Evolutionary conservation across 2,797 vertebrate genomes (phyloP).

Genomic region (Zalophus californianus): DNA sequence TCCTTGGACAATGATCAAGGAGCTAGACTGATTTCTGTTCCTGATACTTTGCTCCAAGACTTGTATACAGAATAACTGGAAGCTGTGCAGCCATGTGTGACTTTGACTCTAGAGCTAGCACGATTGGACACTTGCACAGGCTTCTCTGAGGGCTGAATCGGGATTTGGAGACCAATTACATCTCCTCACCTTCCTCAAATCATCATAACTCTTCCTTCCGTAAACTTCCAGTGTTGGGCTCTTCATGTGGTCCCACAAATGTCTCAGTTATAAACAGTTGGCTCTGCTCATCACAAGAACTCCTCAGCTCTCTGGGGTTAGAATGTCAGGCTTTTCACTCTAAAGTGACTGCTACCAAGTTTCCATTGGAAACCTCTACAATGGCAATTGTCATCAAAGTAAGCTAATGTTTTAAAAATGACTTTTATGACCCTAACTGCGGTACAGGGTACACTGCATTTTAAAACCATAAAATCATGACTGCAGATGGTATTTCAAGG

Average conservation of each 20-base stretch:
- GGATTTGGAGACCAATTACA: neutral
- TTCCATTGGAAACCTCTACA: neutral
- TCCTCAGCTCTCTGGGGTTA: neutral
- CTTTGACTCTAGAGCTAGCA: neutral
- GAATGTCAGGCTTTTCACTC: neutral
- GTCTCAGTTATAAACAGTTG: neutral
- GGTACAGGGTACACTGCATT: neutral
- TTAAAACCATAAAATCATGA: neutral
- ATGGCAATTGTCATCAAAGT: neutral
- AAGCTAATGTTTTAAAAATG: neutral
- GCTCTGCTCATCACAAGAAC: neutral
- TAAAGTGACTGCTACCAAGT: neutral
- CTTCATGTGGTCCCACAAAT: slow-evolving; percentile 13
- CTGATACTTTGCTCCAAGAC: neutral
- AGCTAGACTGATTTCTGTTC: neutral
- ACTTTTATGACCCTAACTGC: slow-evolving; percentile 18
- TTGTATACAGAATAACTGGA: neutral
- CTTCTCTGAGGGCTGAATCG: neutral
- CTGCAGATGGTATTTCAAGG: neutral
- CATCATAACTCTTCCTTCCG: neutral
- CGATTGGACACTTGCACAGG: neutral
- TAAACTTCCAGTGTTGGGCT: slow-evolving; percentile 50
- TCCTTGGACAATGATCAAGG: neutral
- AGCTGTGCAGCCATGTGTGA: neutral
- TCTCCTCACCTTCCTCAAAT: neutral